Conservation (phyloP, 2,113 vertebrate species). For the Takifugu flavidus region DNA sequence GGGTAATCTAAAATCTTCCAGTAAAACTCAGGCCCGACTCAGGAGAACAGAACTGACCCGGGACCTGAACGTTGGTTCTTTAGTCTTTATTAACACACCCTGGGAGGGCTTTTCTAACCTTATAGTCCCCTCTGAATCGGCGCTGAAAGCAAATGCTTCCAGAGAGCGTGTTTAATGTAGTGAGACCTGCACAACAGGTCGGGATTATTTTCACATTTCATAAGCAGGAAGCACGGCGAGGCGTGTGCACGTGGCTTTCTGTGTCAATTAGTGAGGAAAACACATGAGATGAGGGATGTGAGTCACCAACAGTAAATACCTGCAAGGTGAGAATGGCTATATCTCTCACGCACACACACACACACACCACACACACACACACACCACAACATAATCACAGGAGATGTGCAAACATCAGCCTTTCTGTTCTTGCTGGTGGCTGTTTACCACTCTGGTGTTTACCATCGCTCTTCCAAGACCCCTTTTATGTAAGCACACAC, state of each 20-base stretch:
- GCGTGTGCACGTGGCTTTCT: neutral
- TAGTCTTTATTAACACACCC: too few relatives aligned
- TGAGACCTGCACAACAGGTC: neutral
- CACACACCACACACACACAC: slow-evolving; percentile 17
- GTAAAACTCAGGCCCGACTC: too few relatives aligned
- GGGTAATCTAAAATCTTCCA: too few relatives aligned
- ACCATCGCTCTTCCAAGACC: slow-evolving; percentile 50
- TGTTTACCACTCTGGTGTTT: slow-evolving; percentile 57
- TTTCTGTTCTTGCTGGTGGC: slow-evolving; percentile 68
- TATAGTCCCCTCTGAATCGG: too few relatives aligned
- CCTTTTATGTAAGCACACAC: slow-evolving; percentile 3
- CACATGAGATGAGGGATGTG: neutral
- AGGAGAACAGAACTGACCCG: too few relatives aligned
- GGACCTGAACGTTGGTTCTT: too few relatives aligned
- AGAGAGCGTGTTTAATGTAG: neutral
- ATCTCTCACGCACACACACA: slow-evolving; percentile 9
- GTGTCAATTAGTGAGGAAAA: neutral
- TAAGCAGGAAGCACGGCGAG: neutral
- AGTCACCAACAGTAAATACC: slow-evolving; percentile 22
- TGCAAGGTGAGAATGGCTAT: slow-evolving; percentile 8
- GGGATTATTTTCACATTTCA: neutral
- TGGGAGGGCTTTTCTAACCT: too few relatives aligned
- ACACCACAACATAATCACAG: slow-evolving; percentile 2
- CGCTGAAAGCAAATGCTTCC: too few relatives aligned
- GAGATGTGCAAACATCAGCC: slow-evolving; percentile 61